phyloP scores from a whole-genome alignment of 2,888 invertebrate species.

The Heliconius aoede region DNA sequence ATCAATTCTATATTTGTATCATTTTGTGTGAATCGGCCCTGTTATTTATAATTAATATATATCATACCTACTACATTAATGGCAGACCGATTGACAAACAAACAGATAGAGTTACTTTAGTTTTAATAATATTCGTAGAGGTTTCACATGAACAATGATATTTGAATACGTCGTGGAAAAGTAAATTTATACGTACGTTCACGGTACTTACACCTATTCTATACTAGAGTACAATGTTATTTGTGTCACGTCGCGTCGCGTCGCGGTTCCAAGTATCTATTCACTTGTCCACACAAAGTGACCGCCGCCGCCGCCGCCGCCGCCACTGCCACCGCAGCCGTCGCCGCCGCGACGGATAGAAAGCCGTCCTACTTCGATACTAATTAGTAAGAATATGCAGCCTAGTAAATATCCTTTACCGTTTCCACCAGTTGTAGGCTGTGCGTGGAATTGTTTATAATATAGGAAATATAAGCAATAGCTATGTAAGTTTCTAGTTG shows the following conservation, averaged over 20 bases:
- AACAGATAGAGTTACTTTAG: too few species aligned
- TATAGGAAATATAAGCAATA: not conserved
- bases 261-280: not conserved
- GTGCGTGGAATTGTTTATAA: not conserved
- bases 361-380: constrained; percentile 5
- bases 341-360: not conserved
- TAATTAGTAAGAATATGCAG: not conserved
- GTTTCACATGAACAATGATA: too few species aligned
- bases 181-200: not conserved
- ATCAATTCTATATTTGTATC: too few species aligned
- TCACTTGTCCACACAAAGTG: not conserved
- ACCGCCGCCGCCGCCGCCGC: not conserved
- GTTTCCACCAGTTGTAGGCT: not conserved
- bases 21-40: too few species aligned
- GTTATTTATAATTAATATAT: too few species aligned
- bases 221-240: not conserved
- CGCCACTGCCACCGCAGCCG: not conserved
- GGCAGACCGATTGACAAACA: too few species aligned
- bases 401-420: not conserved
- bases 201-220: not conserved
- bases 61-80: too few species aligned
- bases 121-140: too few species aligned
- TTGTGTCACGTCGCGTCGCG: not conserved
- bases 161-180: too few species aligned
- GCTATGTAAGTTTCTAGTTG: too few species aligned